Evolutionary conservation across 2,888 invertebrate genomes (phyloP), one percentile per base, ranked within the genome.

Genomic region (Leptopilina syphax): DNA sequence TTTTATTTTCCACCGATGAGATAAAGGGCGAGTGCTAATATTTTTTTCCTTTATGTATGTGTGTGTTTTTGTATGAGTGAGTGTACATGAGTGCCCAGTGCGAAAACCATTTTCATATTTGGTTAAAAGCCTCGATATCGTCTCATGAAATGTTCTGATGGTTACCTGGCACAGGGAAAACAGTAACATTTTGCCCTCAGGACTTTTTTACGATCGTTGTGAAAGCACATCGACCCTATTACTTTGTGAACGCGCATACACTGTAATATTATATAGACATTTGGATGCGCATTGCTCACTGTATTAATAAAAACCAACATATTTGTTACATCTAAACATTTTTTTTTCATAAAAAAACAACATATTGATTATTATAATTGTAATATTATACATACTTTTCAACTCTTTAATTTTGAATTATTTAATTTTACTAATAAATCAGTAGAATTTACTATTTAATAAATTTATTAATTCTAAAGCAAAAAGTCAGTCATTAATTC

Each of bases 61-160:
- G 24, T 70, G 12, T 47, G 24, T 12, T 34, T 34, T 34, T 34
- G 3, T 27, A 27, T 27, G 27, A 27, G 27, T 27, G 27, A 27
- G 27, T 27, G 27, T 27, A 27, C 34, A 34, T 34, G 34, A 34
- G 7, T 0, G 65, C 27, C n/a, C 18, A 7, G n/a, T 34, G 73
- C 7, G 34, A 41, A 50, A 57, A 27, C 34, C 73, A 41, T 27
- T 73, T 57, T 73, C 73, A 57, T 73, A 73, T 73, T 57, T 57
- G 34, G 73, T 57, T 73, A 57, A 73, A 73, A 73, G 73, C 73
- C 54, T 73, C 73, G 9, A 73, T 73, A 18, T 73, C 73, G 34
- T 73, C 73, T 57, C 34, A 57, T 73, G 73, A 57, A 73, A 73
- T 34, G 57, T 73, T 54, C 54, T 34, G 73, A 73, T 73, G 34